Evolutionary conservation across 2,797 vertebrate genomes (phyloP).

Genomic region (Caiman crocodilus): DNA sequence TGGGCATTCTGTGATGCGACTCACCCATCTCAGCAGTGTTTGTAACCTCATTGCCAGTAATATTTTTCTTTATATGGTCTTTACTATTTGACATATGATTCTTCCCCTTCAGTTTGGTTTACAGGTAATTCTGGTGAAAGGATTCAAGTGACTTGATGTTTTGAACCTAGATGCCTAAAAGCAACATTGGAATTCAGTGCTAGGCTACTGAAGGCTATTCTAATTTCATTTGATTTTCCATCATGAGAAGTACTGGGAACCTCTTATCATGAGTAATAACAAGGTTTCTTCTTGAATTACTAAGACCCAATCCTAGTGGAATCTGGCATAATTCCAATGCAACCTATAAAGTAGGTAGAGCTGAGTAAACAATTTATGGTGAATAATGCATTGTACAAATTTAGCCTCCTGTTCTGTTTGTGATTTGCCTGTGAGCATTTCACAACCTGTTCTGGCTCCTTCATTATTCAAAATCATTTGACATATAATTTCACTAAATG

Average conservation of each 20-base stretch:
- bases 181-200: slow-evolving; percentile 6
- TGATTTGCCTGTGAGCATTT: slow-evolving; percentile 32
- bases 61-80: background rate
- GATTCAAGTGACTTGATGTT: background rate
- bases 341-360: slow-evolving; percentile 59
- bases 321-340: slow-evolving; percentile 44
- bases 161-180: slow-evolving; percentile 13
- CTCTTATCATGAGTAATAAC: slow-evolving; percentile 23
- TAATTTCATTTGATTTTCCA: slow-evolving; percentile 52
- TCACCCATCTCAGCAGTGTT: background rate
- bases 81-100: background rate
- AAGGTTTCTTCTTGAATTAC: slow-evolving; percentile 56
- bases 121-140: rapidly evolving
- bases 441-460: slow-evolving; percentile 56
- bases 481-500: slow-evolving; percentile 13
- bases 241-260: slow-evolving; percentile 30
- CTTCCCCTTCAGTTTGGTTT: background rate
- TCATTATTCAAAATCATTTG: slow-evolving; percentile 54
- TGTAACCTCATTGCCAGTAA: background rate
- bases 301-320: background rate
- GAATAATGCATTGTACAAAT: slow-evolving; percentile 60
- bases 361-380: slow-evolving; percentile 60
- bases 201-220: slow-evolving; percentile 6
- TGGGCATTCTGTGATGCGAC: background rate
- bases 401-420: slow-evolving; percentile 39